Conservation (phyloP, 2,888 invertebrate species). For the Plagiodera versicolora region DNA sequence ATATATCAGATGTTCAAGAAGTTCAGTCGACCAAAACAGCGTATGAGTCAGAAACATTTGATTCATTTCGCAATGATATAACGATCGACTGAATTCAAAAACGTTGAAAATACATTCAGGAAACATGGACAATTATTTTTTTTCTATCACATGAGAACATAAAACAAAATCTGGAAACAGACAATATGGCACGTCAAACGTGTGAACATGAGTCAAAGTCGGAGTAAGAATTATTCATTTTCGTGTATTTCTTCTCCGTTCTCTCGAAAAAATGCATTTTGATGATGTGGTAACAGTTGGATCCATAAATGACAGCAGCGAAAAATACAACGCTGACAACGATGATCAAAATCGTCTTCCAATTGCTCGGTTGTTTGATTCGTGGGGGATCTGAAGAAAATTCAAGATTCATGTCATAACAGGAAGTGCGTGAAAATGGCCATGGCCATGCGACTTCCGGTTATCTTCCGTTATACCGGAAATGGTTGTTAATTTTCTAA, state of each 20-base stretch:
- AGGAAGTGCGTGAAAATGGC: too few species aligned
- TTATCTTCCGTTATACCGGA: too few species aligned
- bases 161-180: background rate
- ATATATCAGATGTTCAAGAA: too few species aligned
- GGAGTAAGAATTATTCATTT: constrained; percentile 19
- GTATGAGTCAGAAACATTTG: too few species aligned
- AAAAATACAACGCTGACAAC: constrained; percentile 22
- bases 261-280: constrained; percentile 31
- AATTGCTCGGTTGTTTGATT: constrained; percentile 25
- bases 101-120: background rate
- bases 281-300: constrained; percentile 28
- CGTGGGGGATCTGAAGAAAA: constrained; percentile 11
- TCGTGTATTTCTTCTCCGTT: constrained; percentile 29
- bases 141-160: constrained; percentile 16
- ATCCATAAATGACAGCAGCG: constrained; percentile 28
- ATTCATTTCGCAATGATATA: too few species aligned
- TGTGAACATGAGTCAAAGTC: constrained; percentile 19
- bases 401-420: too few species aligned
- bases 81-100: background rate
- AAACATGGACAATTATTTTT: background rate
- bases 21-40: too few species aligned
- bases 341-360: constrained; percentile 29
- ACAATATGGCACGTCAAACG: constrained; percentile 8
- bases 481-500: too few species aligned
- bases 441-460: too few species aligned